Evolutionary conservation across 2,113 vertebrate genomes (phyloP).

Genomic region (Plestiodon gilberti): DNA sequence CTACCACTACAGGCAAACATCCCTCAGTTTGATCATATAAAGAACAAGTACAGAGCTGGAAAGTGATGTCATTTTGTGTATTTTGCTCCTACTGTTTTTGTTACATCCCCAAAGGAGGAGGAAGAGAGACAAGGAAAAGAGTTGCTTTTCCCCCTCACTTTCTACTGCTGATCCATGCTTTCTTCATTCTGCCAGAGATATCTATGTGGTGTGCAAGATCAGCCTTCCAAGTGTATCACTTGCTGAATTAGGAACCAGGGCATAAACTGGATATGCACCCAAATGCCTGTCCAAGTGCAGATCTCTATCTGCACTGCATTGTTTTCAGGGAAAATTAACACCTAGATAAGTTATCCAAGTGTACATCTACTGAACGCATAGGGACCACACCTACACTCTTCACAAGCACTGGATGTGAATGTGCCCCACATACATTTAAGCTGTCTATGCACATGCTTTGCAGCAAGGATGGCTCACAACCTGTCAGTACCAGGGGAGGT

Average conservation of each 20-base stretch:
- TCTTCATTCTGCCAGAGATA: neutral
- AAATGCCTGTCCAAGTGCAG: no score
- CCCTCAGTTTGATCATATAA: slow-evolving; percentile 3
- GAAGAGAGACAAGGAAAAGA: neutral
- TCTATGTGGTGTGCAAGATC: neutral
- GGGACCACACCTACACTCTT: no score
- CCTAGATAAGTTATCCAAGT: no score
- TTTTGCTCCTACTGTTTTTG: neutral
- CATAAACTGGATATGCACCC: neutral
- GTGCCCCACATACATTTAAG: no score
- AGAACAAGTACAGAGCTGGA: neutral
- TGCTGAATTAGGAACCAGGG: neutral
- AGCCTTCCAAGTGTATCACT: neutral
- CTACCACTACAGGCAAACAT: slow-evolving; percentile 39
- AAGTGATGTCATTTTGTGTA: neutral
- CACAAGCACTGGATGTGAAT: no score
- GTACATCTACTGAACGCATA: no score
- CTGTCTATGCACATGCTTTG: no score
- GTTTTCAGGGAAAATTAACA: no score
- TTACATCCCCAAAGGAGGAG: neutral
- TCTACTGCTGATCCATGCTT: neutral
- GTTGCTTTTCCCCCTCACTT: no score
- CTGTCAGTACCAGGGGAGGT: neutral
- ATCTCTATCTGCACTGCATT: no score
- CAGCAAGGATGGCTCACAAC: no score